Percentiles rank a stretch among this genome's conserved stretches.
phyloP scores from a whole-genome alignment of 2,888 invertebrate species.

The Leptopilina syphax region DNA sequence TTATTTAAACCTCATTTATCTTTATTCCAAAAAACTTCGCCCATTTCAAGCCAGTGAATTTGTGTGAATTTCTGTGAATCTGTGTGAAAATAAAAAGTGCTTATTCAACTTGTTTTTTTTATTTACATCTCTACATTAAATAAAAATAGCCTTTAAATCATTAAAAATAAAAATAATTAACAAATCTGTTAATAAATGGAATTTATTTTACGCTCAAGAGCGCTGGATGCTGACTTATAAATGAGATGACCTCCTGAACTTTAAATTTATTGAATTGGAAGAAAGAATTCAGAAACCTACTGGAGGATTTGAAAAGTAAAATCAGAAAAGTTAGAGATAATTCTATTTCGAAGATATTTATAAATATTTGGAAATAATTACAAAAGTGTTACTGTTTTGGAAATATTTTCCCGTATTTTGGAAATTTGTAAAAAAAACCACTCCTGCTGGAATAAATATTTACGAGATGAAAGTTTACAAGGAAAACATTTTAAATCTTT shows the following conservation, averaged over 20 bases:
- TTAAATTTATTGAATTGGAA: background rate
- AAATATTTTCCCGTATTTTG: no score
- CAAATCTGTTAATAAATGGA: no score
- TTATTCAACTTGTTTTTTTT: background rate
- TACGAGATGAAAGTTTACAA: no score
- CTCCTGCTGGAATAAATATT: no score
- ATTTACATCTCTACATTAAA: no score
- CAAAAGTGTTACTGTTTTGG: no score
- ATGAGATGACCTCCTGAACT: slow-evolving; percentile 15
- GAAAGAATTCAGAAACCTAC: background rate
- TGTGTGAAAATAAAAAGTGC: background rate
- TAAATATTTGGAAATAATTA: background rate
- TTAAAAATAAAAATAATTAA: background rate
- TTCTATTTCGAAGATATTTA: background rate
- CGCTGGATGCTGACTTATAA: background rate
- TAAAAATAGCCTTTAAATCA: background rate
- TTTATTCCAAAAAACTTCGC: no score
- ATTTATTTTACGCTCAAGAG: background rate
- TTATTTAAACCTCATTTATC: no score
- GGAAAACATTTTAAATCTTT: no score
- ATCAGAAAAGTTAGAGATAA: background rate
- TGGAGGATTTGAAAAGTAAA: background rate
- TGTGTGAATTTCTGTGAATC: background rate
- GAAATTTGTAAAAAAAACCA: no score
- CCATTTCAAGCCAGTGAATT: slow-evolving; percentile 15